Conservation (phyloP, 2,113 vertebrate genomes). For the Ancistrus triradiatus region DNA sequence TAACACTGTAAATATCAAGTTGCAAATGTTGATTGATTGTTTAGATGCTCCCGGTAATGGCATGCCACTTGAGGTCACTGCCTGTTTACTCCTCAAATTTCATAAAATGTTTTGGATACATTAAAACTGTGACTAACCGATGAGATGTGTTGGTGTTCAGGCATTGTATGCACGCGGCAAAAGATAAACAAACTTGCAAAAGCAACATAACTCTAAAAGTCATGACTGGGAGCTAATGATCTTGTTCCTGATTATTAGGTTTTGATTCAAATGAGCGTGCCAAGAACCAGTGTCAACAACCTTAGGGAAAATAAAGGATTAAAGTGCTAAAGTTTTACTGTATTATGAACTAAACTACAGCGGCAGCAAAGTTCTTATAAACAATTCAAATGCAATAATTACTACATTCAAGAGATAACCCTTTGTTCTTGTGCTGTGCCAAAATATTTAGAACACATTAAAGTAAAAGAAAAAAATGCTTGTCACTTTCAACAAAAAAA, state of each 20-base stretch:
- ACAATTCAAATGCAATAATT: constrained; percentile 15
- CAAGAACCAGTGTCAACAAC: not conserved
- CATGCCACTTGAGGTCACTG: constrained; percentile 63
- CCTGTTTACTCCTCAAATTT: constrained; percentile 76
- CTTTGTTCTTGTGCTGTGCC: constrained; percentile 50
- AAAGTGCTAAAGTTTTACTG: not conserved
- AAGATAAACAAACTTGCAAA: not conserved
- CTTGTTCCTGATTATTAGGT: not conserved
- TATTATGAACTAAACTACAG: constrained; percentile 11
- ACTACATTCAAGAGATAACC: constrained; percentile 50
- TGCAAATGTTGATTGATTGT: constrained; percentile 81
- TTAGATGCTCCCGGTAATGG: constrained; percentile 72
- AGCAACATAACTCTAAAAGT: not conserved
- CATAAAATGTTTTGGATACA: constrained; percentile 65
- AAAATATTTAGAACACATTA: constrained; percentile 68
- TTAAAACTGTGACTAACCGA: constrained; percentile 62
- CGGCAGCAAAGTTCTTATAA: constrained; percentile 5
- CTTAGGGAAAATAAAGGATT: not conserved
- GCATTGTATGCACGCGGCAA: constrained; percentile 1
- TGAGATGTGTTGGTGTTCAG: constrained; percentile 36
- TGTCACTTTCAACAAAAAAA: constrained; percentile 65
- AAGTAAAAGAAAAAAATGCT: constrained; percentile 60
- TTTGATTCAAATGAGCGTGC: constrained; percentile 5
- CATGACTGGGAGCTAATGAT: not conserved
- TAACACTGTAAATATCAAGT: constrained; percentile 76